phyloP scores from a whole-genome alignment of 2,113 vertebrate species.

The Dromaius novaehollandiae region DNA sequence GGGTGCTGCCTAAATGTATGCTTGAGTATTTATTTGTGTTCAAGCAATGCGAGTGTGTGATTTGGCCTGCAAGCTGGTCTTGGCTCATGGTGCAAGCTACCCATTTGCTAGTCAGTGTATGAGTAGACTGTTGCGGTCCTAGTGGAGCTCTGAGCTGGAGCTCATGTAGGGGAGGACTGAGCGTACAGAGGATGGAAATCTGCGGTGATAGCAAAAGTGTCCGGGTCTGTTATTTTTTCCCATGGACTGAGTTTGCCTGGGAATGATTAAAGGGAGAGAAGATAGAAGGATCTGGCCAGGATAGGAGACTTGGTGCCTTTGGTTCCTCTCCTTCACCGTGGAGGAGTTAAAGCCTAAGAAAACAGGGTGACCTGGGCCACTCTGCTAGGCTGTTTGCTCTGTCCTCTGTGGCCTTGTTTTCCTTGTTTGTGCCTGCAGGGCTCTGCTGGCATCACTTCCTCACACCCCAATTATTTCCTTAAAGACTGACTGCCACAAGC shows the following conservation, averaged over 20 bases:
- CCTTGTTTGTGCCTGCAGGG: background rate
- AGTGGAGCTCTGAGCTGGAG: background rate
- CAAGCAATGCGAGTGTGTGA: rapidly evolving
- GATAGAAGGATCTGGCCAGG: background rate
- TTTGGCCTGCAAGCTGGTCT: background rate
- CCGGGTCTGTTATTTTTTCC: background rate
- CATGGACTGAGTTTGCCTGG: background rate
- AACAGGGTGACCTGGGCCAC: rapidly evolving
- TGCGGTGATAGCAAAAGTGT: background rate
- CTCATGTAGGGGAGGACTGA: too few species aligned
- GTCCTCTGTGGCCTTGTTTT: background rate
- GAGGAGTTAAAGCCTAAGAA: rapidly evolving
- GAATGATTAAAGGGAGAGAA: background rate
- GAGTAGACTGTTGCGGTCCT: background rate
- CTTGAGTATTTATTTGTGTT: rapidly evolving
- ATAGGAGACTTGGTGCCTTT: background rate
- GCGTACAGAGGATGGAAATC: too few species aligned
- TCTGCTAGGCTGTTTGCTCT: background rate
- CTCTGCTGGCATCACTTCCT: background rate
- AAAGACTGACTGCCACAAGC: too few species aligned
- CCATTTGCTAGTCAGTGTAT: background rate
- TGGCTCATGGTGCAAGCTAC: background rate
- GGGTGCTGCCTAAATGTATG: background rate
- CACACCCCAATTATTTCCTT: background rate
- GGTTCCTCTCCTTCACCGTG: rapidly evolving